These are phyloP conservation scores for Diorhabda sublineata DNA, from an alignment of 1,140 invertebrate genomes.

Conservation along the genomic window DNA sequence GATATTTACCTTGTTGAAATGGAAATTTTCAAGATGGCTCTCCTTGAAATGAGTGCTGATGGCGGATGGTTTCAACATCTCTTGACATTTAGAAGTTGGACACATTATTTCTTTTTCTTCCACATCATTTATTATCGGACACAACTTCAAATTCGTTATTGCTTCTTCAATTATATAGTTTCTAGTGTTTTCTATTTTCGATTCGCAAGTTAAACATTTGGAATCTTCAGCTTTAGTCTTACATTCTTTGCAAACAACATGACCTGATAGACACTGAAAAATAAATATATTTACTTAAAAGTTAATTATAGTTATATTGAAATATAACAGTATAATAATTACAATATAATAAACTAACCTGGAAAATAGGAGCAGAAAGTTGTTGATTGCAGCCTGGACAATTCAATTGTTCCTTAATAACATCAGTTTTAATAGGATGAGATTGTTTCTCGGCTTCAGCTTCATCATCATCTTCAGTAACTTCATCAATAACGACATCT, in stretches of 20 bases:
- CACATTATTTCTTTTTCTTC: conserved; percentile 12
- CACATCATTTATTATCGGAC: neutral
- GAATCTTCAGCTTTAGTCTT: neutral
- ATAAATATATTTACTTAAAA: neutral
- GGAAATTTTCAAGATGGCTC: conserved; percentile 13
- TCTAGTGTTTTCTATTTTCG: conserved; percentile 11
- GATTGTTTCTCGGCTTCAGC: neutral
- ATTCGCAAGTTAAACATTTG: conserved; percentile 10
- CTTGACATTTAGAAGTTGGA: conserved; percentile 7
- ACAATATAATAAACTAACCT: neutral
- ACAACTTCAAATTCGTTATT: conserved; percentile 10
- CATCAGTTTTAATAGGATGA: neutral
- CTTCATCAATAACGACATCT: conserved; percentile 17
- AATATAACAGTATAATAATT: neutral
- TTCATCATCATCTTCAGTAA: conserved; percentile 12
- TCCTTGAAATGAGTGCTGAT: conserved; percentile 17
- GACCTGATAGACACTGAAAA: conserved; percentile 11
- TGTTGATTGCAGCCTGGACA: conserved; percentile 8
- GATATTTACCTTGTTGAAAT: conserved; percentile 12
- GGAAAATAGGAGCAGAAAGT: neutral
- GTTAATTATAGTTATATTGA: neutral
- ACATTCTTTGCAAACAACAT: conserved; percentile 9
- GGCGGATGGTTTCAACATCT: conserved; percentile 7
- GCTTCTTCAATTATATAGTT: conserved; percentile 17
- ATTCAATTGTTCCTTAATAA: neutral